Base-by-base conservation (phyloP, 2,797 vertebrate species). In the Jordanella pulchra region DNA sequence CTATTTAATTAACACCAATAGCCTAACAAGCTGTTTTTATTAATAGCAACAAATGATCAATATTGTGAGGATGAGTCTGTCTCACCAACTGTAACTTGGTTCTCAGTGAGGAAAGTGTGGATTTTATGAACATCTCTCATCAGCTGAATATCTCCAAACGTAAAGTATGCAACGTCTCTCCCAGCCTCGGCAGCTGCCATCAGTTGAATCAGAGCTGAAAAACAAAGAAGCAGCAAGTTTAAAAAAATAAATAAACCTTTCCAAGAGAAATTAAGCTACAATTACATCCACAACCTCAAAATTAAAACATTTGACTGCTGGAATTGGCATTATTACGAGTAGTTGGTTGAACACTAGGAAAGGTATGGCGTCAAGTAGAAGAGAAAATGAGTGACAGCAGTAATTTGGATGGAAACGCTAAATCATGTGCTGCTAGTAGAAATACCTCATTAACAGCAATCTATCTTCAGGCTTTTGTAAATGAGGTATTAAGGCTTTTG, bases 81-180 rank as follows among this genome's bases (percentile, higher is more conserved):
- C 97, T 96, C 92, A 99, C 97, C 97, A 47, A 99, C 92, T 65
- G 95, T 95, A 89, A 96, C 93, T 68, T 90, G 86, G 86, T 89
- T 95, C 73, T 95, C 87, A 0, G 91, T 94, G 75, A 99, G 95
- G 87, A 97, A 97, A 51, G 86, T 83, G 88, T 99, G 95, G 93
- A 99, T 94, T 79, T 88, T 90, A 73, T 96, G 87, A 83, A 99
- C 96, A 50, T 99, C 97, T 81, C 84, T 93, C 97, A 99, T 97
- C 60, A 99, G 94, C 76, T 95, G 93, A 64, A 92, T 92, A 72
- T 99, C 97, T 86, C 97, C 96, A 77, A 99, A 99, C 25, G 98
- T 99, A 90, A 98, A 99, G 91, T 99, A 99, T 50, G 96, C 97
- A 82, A 99, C 71, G 67, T 99, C 97, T 77, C 98, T 94, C 15